Conservation (phyloP, 2,888 invertebrate genomes). For the Drosophila borborema region DNA sequence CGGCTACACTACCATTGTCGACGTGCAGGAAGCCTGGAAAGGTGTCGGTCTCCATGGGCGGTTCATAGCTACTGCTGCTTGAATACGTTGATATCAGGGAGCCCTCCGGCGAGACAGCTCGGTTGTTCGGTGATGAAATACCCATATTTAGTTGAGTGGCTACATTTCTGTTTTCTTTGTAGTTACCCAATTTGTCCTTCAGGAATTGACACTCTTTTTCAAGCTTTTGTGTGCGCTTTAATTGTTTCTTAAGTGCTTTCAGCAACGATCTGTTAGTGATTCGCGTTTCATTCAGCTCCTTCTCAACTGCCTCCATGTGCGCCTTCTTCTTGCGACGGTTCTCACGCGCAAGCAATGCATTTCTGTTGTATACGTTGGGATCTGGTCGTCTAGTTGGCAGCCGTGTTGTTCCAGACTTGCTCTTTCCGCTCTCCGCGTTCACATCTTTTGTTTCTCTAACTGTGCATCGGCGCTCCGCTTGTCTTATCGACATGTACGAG, state of each 20-base stretch:
- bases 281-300: conserved; percentile 85
- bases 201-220: conserved; percentile 87
- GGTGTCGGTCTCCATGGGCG: conserved; percentile 24
- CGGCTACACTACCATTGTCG: conserved; percentile 65
- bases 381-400: conserved; percentile 83
- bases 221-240: conserved; percentile 85
- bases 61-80: conserved; percentile 50
- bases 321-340: conserved; percentile 88
- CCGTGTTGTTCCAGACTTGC: conserved; percentile 52
- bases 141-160: conserved; percentile 79
- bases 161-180: conserved; percentile 86
- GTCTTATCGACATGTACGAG: conserved; percentile 37
- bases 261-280: conserved; percentile 86
- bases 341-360: conserved; percentile 88
- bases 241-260: conserved; percentile 86
- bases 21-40: conserved; percentile 41
- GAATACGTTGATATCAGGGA: conserved; percentile 51
- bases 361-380: conserved; percentile 85
- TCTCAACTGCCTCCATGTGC: conserved; percentile 87
- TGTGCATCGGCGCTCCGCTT: not conserved
- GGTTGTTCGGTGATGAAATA: conserved; percentile 11
- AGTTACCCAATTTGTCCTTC: conserved; percentile 86
- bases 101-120: conserved; percentile 45
- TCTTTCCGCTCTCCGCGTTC: conserved; percentile 33
- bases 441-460: conserved; percentile 4